phyloP scores from a whole-genome alignment of 1,140 invertebrate species.

The Apocrypta bakeri region DNA sequence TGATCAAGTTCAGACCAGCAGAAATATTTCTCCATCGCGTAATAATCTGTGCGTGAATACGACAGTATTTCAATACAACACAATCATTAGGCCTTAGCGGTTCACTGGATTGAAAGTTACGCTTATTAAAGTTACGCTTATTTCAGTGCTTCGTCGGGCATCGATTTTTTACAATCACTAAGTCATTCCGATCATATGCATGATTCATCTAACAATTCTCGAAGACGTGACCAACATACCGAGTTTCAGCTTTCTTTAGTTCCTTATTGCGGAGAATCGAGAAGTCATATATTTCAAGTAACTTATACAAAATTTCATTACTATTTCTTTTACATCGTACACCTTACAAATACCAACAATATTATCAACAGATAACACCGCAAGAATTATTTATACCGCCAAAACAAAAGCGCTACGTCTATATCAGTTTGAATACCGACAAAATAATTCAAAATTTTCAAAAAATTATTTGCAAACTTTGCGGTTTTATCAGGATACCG shows the following conservation, averaged over 20 bases:
- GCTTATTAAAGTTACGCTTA: not conserved
- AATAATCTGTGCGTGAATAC: too few species aligned
- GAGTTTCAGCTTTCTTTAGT: slow-evolving; percentile 50
- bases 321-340: not conserved
- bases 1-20: too few species aligned
- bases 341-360: not conserved
- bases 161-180: too few species aligned
- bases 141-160: not conserved
- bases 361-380: slow-evolving; percentile 52
- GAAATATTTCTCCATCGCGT: too few species aligned
- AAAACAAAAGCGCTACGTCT: slow-evolving; percentile 48
- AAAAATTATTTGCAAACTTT: slow-evolving; percentile 48
- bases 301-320: slow-evolving; percentile 4
- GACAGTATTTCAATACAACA: too few species aligned
- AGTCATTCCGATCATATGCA: too few species aligned
- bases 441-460: slow-evolving; percentile 32
- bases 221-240: too few species aligned
- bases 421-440: slow-evolving; percentile 48
- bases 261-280: slow-evolving; percentile 51
- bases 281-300: slow-evolving; percentile 47
- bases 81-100: too few species aligned
- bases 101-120: too few species aligned
- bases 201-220: too few species aligned
- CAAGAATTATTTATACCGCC: slow-evolving; percentile 55
- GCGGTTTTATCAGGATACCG: slow-evolving; percentile 56